Percentiles rank a stretch among this genome's conserved stretches.
Conservation (phyloP, 2,888 invertebrate species). For the Deilephila porcellus region DNA sequence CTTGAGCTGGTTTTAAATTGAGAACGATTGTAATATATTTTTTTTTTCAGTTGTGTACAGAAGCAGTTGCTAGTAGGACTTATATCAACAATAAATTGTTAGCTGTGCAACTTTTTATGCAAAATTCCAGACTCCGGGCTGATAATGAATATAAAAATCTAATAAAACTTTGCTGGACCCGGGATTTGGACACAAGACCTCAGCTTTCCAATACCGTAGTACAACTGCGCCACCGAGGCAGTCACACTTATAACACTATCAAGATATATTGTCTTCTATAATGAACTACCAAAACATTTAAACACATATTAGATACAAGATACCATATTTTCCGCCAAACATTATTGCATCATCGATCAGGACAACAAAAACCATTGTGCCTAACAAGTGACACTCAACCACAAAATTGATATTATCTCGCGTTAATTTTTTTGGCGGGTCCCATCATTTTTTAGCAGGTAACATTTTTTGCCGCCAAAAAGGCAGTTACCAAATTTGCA, state of each 20-base stretch:
- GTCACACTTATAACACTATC: too few relatives aligned
- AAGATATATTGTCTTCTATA: too few relatives aligned
- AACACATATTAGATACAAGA: neutral
- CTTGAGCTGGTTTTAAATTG: neutral
- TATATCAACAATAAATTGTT: too few relatives aligned
- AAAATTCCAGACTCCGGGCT: too few relatives aligned
- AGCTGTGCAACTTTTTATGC: too few relatives aligned
- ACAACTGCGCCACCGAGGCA: too few relatives aligned
- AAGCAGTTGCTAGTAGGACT: too few relatives aligned
- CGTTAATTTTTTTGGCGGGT: slow-evolving; percentile 15
- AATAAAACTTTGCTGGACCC: too few relatives aligned
- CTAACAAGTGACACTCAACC: slow-evolving; percentile 21
- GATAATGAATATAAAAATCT: too few relatives aligned
- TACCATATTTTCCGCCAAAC: neutral
- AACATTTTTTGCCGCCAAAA: slow-evolving; percentile 14
- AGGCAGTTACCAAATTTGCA: slow-evolving; percentile 17
- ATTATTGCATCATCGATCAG: neutral
- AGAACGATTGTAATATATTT: neutral
- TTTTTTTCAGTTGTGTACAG: neutral
- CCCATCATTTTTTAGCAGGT: slow-evolving; percentile 15
- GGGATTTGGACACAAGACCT: too few relatives aligned
- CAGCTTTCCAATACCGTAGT: too few relatives aligned
- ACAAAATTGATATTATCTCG: slow-evolving; percentile 25
- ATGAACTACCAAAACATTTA: too few relatives aligned
- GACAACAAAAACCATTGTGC: neutral